These are phyloP conservation scores for Protonemura montana DNA, from an alignment of 2,888 invertebrate species.

Conservation along the genomic window DNA sequence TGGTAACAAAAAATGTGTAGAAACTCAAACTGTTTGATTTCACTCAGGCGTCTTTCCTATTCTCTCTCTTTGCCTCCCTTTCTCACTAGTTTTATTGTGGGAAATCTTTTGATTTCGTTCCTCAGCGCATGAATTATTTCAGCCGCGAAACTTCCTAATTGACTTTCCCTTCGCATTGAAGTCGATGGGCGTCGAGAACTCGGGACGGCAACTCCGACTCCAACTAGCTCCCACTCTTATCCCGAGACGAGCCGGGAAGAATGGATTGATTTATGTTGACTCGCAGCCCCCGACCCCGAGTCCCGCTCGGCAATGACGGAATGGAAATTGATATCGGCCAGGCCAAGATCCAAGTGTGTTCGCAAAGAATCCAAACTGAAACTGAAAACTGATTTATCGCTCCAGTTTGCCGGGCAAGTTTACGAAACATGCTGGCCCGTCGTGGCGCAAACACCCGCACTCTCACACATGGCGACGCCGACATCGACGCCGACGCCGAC, in stretches of 20 bases:
- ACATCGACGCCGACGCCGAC: not conserved
- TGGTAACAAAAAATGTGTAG: constrained; percentile 25
- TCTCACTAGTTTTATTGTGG: constrained; percentile 26
- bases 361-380: constrained; percentile 41
- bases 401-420: constrained; percentile 31
- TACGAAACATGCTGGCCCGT: not conserved
- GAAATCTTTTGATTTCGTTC: constrained; percentile 39
- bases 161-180: constrained; percentile 44
- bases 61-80: not conserved
- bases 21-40: constrained; percentile 22
- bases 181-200: not conserved
- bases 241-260: constrained; percentile 37
- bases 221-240: not conserved
- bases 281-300: constrained; percentile 7
- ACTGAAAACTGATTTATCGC: constrained; percentile 41
- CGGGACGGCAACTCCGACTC: not conserved
- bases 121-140: constrained; percentile 47
- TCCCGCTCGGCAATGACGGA: constrained; percentile 46
- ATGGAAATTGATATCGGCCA: constrained; percentile 49
- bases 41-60: not conserved
- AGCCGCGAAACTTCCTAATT: constrained; percentile 47
- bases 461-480: not conserved
- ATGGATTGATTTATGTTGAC: constrained; percentile 50
- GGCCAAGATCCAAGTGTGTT: constrained; percentile 21
- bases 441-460: not conserved